Evolutionary conservation across 1,140 invertebrate species (phyloP), one percentile per base, ranked within the genome.

Genomic region (Gerris buenoi): DNA sequence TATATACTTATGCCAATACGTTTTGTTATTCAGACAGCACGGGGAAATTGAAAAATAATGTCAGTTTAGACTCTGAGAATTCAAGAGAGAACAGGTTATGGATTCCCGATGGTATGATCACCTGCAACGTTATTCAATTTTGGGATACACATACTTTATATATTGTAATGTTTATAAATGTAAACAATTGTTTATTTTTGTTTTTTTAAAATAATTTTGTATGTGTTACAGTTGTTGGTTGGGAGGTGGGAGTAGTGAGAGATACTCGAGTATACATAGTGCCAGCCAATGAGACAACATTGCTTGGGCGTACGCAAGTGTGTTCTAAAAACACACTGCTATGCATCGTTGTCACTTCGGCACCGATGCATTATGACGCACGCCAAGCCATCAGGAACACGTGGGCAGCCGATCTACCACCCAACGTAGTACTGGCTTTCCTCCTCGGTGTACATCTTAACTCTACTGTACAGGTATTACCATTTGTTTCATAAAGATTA

Each of bases 361-460:
- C 86, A 10, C 83, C 88, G 0, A 72, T 74, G 0, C 86, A 91
- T 77, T 82, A 86, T 67, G 80, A 84, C 28, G 79, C 81, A 59
- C 78, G 89, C 27, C 73, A 76, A 60, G 87, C 86, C 14, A 91
- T 93, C 68, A 79, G 91, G 70, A 84, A 89, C 71, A 91, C 90
- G 0, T 94, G 90, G 90, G 90, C 68, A 67, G 72, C 68, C 59
- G 60, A 70, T 60, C 27, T 70, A 67, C 68, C 66, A 64, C 1
- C 74, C 73, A 0, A 70, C 29, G 71, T 81, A 5, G 79, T 75
- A 72, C 71, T 83, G 62, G 79, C 78, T 67, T 86, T 85, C 77
- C 72, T 85, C 46, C 71, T 85, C 65, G 84, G 84, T 60, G 76
- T 81, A 72, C 80, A 81, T 69, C 75, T 77, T 62, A 83, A 84